Base-by-base conservation (phyloP, 2,797 vertebrate genomes). In the Apodemus agrarius region DNA sequence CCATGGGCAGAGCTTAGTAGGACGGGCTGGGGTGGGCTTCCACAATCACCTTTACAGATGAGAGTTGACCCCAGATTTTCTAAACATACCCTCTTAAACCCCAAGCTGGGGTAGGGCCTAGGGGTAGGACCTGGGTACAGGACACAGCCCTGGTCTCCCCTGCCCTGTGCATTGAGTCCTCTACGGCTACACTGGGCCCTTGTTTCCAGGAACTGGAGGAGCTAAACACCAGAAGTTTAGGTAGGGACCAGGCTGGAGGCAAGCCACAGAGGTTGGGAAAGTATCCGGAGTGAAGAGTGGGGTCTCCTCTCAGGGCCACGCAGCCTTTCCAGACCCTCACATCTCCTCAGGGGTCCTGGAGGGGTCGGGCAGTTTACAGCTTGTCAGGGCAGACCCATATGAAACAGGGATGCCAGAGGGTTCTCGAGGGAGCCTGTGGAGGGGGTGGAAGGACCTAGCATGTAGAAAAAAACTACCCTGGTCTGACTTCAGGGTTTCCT, bases 141-240 rank as follows among this genome's bases (percentile, higher is more conserved):
- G 43, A 89, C 2, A 4, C 14, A 17, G 78, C 67, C 59, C 17
- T 67, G 75, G 26, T 86, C 34, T 43, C 26, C 31, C 24, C 31
- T 88, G 59, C 65, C 37, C 40, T 87, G 29, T 86, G 83, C 29
- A 52, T 61, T 1, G 31, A 63, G 82, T 24, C 61, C 67, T 67
- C 85, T 52, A 37, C 87, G 29, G 61, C 46, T 34, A 87, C 21
- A 17, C 4, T 65, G 83, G 61, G 78, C 16, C 61, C 75, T 57
- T 82, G 52, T 86, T 82, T 93, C 40, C 29, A 93, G 96, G 95
- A 97, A 52, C 31, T 95, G 19, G 88, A 98, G 88, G 95, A 96
- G 49, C 82, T 92, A 86, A 96, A 94, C 79, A 59, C 31, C 79
- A 57, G 95, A 97, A 46, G 84, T 81, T 11, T 94, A 97, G 95